These are phyloP conservation scores for Euglossa dilemma DNA, from an alignment of 1,140 invertebrate genomes.

Conservation along the genomic window DNA sequence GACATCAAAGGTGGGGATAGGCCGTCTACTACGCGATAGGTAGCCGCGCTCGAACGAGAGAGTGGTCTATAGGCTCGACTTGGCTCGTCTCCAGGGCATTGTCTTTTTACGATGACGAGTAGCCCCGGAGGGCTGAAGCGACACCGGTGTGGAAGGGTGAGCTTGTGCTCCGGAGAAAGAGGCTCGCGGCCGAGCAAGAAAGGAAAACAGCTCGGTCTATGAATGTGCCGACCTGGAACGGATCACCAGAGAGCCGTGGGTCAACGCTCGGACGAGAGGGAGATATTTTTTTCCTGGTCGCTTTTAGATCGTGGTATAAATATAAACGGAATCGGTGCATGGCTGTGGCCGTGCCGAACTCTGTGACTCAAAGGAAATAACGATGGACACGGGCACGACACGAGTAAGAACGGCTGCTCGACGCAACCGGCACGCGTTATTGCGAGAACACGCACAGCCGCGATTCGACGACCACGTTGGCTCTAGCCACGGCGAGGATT, in stretches of 20 bases:
- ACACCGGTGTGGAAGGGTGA: constrained; percentile 27
- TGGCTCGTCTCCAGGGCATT: constrained; percentile 67
- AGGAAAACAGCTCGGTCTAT: constrained; percentile 35
- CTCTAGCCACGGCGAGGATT: neutral
- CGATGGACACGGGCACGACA: neutral
- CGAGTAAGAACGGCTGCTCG: no score
- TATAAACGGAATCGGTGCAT: constrained; percentile 41
- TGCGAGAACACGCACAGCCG: neutral
- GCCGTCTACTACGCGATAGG: constrained; percentile 17
- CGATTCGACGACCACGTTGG: no score
- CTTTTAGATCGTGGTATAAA: constrained; percentile 51
- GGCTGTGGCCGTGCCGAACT: constrained; percentile 2
- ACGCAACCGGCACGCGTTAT: neutral
- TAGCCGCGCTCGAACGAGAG: constrained; percentile 14
- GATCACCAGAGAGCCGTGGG: constrained; percentile 8
- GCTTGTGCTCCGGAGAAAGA: constrained; percentile 3
- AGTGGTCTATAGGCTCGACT: constrained; percentile 22
- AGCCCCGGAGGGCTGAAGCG: constrained; percentile 7
- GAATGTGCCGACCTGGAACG: constrained; percentile 35
- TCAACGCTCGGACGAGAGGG: constrained; percentile 43
- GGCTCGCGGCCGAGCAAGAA: constrained; percentile 1
- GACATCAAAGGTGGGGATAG: constrained; percentile 1
- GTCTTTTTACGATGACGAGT: constrained; percentile 57
- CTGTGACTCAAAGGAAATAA: constrained; percentile 32
- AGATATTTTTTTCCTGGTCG: constrained; percentile 15